Evolutionary conservation across 2,113 vertebrate genomes (phyloP).

Genomic region (Aptenodytes patagonicus): DNA sequence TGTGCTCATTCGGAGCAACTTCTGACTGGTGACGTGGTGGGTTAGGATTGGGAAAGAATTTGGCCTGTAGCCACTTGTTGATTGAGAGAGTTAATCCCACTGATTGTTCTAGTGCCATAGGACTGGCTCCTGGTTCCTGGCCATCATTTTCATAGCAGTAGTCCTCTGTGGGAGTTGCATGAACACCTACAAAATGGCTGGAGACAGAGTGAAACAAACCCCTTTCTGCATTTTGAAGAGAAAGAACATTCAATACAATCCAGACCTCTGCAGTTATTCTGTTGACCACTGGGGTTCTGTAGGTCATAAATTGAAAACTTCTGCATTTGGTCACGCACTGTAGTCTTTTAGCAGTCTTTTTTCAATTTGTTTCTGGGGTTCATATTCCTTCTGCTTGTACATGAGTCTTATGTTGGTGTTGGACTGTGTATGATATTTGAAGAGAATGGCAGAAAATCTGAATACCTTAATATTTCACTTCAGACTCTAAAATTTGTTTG

Average conservation of each 20-base stretch:
- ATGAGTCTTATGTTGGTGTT: not conserved
- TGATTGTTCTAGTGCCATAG: not conserved
- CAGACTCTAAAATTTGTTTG: not conserved
- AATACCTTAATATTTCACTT: not conserved
- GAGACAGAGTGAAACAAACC: not conserved
- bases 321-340: not conserved
- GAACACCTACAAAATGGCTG: not conserved
- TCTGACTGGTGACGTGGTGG: rapidly evolving
- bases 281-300: not conserved
- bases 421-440: not conserved
- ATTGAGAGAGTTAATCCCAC: not conserved
- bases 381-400: not conserved
- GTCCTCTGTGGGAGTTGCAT: not conserved
- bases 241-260: not conserved
- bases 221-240: not conserved
- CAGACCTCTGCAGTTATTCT: not conserved
- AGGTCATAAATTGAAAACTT: not conserved
- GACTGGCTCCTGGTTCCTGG: not conserved
- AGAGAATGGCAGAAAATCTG: not conserved
- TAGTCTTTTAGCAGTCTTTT: not conserved
- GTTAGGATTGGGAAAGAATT: not conserved
- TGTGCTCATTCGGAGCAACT: not conserved
- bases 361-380: not conserved
- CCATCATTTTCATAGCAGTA: not conserved
- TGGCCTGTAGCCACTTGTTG: not conserved